A percentile compares a stretch with the other conserved stretches of the same genome.
Evolutionary conservation across 2,888 invertebrate genomes (phyloP).

Genomic region (Halictus quadricinctus): DNA sequence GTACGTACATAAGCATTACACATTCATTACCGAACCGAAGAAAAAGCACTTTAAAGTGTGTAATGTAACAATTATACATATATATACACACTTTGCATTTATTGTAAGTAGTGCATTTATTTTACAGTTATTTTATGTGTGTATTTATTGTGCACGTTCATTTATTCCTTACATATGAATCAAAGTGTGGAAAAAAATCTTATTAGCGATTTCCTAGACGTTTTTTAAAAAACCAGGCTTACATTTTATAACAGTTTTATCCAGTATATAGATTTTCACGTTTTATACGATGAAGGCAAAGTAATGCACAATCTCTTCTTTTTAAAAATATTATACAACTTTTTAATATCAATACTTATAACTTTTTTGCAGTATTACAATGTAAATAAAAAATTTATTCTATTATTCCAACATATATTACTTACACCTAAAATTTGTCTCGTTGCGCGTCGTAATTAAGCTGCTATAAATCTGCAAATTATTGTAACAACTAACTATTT

Average conservation of each 20-base stretch:
- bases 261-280: conserved; percentile 21
- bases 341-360: conserved; percentile 36
- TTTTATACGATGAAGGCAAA: conserved; percentile 32
- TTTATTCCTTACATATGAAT: conserved; percentile 24
- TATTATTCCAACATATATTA: conserved; percentile 42
- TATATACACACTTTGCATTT: conserved; percentile 62
- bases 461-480: conserved; percentile 18
- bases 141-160: conserved; percentile 36
- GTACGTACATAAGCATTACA: conserved; percentile 56
- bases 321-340: conserved; percentile 35
- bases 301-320: conserved; percentile 52
- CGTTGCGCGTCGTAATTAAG: conserved; percentile 26
- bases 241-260: conserved; percentile 33
- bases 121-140: conserved; percentile 52
- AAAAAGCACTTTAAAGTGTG: conserved; percentile 53
- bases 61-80: conserved; percentile 53
- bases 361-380: conserved; percentile 48
- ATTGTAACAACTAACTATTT: conserved; percentile 19
- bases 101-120: conserved; percentile 74
- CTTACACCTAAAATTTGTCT: conserved; percentile 34
- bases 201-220: conserved; percentile 11
- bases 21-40: conserved; percentile 55
- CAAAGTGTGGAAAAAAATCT: background rate
- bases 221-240: background rate
- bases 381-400: conserved; percentile 54